phyloP scores from a whole-genome alignment of 2,888 invertebrate genomes.

The Lasioglossum figueresi region DNA sequence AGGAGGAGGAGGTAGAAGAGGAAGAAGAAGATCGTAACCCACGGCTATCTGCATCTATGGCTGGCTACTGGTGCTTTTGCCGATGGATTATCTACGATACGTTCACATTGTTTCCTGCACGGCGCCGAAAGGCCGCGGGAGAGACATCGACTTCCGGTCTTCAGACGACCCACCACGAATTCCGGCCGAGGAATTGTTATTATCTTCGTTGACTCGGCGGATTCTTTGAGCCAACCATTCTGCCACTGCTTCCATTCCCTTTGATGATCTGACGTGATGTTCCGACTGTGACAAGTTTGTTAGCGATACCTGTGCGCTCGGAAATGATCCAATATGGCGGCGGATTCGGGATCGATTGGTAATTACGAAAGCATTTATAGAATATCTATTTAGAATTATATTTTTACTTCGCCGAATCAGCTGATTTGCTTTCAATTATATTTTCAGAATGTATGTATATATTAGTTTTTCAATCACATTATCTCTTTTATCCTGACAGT shows the following conservation, averaged over 20 bases:
- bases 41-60: conserved; percentile 73
- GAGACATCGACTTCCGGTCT: conserved; percentile 68
- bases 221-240: conserved; percentile 52
- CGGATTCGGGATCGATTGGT: conserved; percentile 40
- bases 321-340: conserved; percentile 1
- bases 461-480: background rate
- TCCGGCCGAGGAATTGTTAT: conserved; percentile 63
- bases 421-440: too few species aligned
- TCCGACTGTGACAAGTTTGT: background rate
- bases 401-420: background rate
- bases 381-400: too few species aligned
- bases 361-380: conserved; percentile 37
- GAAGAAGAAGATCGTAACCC: conserved; percentile 59
- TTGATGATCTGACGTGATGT: background rate
- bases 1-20: background rate
- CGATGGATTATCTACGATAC: conserved; percentile 60
- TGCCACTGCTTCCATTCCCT: background rate
- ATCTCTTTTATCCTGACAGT: background rate
- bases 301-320: conserved; percentile 27
- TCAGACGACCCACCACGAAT: conserved; percentile 48
- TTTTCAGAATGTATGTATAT: background rate
- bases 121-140: conserved; percentile 57
- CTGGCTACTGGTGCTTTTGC: conserved; percentile 67
- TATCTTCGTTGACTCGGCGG: conserved; percentile 73
- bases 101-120: conserved; percentile 26